Evolutionary conservation across 2,797 vertebrate genomes (phyloP).

Genomic region (Spheniscus humboldti): DNA sequence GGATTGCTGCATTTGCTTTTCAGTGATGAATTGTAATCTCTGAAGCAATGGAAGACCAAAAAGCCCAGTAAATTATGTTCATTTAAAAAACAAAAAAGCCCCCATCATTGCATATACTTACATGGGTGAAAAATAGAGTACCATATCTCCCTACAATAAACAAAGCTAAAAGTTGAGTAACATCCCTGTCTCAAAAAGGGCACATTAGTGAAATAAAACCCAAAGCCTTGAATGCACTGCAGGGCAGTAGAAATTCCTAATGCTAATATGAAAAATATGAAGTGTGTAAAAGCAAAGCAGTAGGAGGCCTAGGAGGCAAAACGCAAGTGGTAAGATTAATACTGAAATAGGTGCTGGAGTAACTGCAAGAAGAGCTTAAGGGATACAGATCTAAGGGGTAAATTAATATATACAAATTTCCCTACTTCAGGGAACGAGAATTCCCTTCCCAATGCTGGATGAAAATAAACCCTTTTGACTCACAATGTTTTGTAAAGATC

Average conservation of each 20-base stretch:
- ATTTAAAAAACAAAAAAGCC: not conserved
- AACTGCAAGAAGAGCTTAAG: slow-evolving; percentile 7
- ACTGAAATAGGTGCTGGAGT: not conserved
- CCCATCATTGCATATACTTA: not conserved
- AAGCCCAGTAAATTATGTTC: not conserved
- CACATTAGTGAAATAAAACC: not conserved
- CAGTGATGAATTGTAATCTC: not conserved
- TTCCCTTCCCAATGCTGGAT: not conserved
- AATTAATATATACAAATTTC: slow-evolving; percentile 24
- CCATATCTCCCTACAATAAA: not conserved
- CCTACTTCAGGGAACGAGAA: not conserved
- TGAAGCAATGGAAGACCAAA: not conserved
- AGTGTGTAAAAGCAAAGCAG: not conserved
- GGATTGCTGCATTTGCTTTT: not conserved
- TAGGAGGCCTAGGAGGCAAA: not conserved
- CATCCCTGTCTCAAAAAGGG: not conserved
- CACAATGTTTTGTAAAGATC: not conserved
- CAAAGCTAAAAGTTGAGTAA: not conserved
- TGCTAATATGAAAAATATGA: not conserved
- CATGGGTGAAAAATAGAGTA: not conserved
- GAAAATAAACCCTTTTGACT: not conserved
- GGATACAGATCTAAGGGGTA: not conserved
- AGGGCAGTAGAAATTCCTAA: not conserved
- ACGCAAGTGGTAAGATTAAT: not conserved
- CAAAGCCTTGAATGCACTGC: not conserved